Base-by-base conservation (phyloP, 2,113 vertebrate species). In the Mugil cephalus region DNA sequence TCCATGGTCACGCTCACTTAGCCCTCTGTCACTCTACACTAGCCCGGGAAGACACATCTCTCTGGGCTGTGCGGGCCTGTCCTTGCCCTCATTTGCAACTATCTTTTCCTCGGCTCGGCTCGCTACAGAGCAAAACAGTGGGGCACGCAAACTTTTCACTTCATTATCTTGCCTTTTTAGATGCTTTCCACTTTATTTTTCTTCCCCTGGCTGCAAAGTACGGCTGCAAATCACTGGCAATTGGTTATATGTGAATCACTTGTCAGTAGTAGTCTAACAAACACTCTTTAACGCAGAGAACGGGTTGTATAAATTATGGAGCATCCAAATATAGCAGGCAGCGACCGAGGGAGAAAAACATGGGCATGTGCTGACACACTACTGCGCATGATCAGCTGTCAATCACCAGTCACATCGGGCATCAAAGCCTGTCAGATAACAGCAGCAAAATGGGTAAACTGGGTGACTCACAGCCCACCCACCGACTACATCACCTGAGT, bases 1-100 rank as follows among this genome's bases (percentile, higher is more conserved):
- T 84, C 81, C 14, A 73, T 70, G 87, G 88, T 88, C 90, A 90
- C 82, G 84, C 88, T 88, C 87, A 89, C 82, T 91, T 89, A 90
- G 82, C 82, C 85, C 82, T 67, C 77, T 84, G 84, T 86, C 88
- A 87, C 87, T 89, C 88, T 18, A 35, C 72, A 68, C 71, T 42
- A 61, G 86, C 74, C 82, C 38, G 54, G 39, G 53, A 69, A 59
- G 70, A 84, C 79, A 70, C 75, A 73, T 82, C 52, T 70, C 73
- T 62, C 74, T 39, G 72, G n/a, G 69, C 69, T 54, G 53, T 15
- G 54, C 24, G 80, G 65, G 79, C 81, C 24, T 69, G 81, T 68
- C 87, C 83, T 86, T 82, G 73, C 69, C 78, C 87, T 89, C 87
- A 89, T 91, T 88, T 87, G 79, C 34, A 50, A 72, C 35, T 34